Base-by-base conservation (phyloP, 2,797 vertebrate species). In the Typhlichthys subterraneus region DNA sequence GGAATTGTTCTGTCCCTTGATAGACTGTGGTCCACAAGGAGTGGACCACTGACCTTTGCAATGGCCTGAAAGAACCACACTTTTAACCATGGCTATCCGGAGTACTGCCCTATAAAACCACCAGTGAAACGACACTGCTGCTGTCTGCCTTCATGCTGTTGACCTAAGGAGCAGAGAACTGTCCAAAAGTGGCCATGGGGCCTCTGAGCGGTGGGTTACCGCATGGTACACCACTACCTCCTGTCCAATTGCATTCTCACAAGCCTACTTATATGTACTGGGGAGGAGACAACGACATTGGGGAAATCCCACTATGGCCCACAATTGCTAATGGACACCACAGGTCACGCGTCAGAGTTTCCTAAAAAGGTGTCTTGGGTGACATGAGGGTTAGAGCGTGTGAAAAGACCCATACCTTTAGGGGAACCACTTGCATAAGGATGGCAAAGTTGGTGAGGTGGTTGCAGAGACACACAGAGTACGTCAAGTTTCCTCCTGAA, bases 381-480 rank as follows among this genome's bases (percentile, higher is more conserved):
- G n/a, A 42, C 8, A 9, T 9, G 13, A 23, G 12, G 8, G 15
- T 23, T 47, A 23, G 42, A 53, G 31, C 45, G 48, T 1, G 59
- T 42, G 13, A 54, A 45, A 45, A 38, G 57, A 2, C 11, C 10
- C 92, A 88, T 89, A 99, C 98, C 97, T 97, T 82, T 59, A 99
- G 76, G 0, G 96, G 96, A 29, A 98, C 96, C 73, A 99, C 96
- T 86, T 99, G 98, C 98, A 99, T 99, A 7, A 99, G 94, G 69
- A 99, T 96, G 85, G 98, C 98, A 0, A 99, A 99, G 93, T 97
- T 99, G 79, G 98, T 99, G 78, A 99, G 96, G 87, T 99, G 98
- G 45, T 95, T 96, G 75, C 98, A 99, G 69, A 88, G 90, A 74
- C 98, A 99, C 73, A 95, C 70, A 0, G 97, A 98, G 85, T 94